Base-by-base conservation (phyloP, 35 echinoderm and acorn worm species). In the Strongylocentrotus purpuratus region DNA sequence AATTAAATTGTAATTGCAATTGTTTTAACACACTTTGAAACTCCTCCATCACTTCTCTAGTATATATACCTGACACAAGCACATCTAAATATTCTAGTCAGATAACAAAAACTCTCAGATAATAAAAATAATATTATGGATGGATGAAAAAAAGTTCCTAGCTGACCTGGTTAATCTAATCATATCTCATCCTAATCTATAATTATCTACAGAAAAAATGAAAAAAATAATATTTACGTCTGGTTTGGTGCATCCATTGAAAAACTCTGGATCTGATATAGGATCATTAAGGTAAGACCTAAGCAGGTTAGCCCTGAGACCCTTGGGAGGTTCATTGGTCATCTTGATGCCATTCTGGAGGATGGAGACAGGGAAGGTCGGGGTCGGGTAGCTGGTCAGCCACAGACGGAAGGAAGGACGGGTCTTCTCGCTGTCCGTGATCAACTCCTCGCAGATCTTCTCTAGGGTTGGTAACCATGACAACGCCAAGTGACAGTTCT, bases 311-410 rank as follows among this genome's bases (percentile, higher is more conserved):
- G 98, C 98, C 25, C 98, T 88, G 35, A 99, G 94, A 86, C 98
- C 98, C 88, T 99, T 99, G 6, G 98, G 98, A 58, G 98, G 98
- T 97, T 99, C 98, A 94, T 99, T 99, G 46, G 98, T 99, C 98
- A 99, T 99, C 87, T 99, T 99, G 55, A 99, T 96, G 31, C 98
- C 98, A 96, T 98, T 97, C 95, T 99, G 98, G 28, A 99, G 95
- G 85, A 99, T 95, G 7, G 98, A 99, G 8, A 99, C 96, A 13
- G 98, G 98, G 94, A 99, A 99, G n/a, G 97, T 46, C 17, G 97
- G 98, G 17, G 98, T 97, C 45, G 98, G 98, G 70, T 99, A 99
- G 94, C 98, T 99, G 94, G 98, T 99, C 33, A 99, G 71, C 98
- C 98, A 99, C 14, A 99, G 94, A 65, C 98, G 96, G 88, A 99